These are phyloP conservation scores for Chlorodrepanis virens DNA, from an alignment of 2,113 vertebrate species.

Conservation along the genomic window DNA sequence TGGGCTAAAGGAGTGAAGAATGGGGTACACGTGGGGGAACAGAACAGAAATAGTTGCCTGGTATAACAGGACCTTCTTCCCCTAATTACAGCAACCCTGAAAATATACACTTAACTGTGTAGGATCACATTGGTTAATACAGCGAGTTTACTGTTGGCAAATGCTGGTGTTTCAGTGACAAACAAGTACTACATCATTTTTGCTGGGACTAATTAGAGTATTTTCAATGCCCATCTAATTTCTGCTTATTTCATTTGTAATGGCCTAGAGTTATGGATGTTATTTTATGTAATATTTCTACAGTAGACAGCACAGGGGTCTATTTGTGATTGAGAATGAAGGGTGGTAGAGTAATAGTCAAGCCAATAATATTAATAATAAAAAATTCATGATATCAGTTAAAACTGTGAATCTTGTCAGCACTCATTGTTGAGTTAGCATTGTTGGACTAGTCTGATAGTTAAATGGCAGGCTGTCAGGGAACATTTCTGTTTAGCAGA, in stretches of 20 bases:
- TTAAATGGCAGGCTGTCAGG: conserved; percentile 29
- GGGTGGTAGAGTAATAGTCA: background rate
- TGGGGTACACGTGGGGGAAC: background rate
- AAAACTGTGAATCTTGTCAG: background rate
- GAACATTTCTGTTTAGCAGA: conserved; percentile 39
- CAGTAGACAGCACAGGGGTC: background rate
- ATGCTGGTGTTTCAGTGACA: conserved; percentile 5
- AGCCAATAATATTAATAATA: background rate
- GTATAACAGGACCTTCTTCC: background rate
- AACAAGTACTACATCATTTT: background rate
- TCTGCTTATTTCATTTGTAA: background rate
- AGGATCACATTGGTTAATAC: background rate
- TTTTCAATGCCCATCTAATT: background rate
- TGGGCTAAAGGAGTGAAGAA: background rate
- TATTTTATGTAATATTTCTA: background rate
- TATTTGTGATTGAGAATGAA: background rate
- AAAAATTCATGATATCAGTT: background rate
- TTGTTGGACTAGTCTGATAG: background rate
- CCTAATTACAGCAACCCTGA: background rate
- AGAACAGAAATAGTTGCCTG: background rate
- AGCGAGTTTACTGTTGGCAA: background rate
- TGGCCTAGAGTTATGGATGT: background rate
- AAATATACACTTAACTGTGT: background rate
- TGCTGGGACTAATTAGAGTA: background rate
- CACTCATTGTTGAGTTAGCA: background rate